Conservation (phyloP, 2,113 vertebrate genomes). For the Trichomycterus rosablanca region DNA sequence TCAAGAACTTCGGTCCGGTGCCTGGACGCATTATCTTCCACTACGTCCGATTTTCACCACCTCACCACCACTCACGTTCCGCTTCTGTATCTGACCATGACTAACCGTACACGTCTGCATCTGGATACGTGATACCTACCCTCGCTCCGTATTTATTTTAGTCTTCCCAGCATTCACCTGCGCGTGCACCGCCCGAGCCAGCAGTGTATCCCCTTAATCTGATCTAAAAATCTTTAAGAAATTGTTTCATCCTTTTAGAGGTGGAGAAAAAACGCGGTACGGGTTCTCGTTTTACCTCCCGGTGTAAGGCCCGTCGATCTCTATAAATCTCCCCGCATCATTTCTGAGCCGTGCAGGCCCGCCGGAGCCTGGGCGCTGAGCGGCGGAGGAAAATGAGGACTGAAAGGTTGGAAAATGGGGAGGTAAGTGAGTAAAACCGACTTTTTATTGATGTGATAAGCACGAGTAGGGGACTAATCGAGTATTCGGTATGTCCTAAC, state of each 20-base stretch:
- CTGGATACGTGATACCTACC: neutral
- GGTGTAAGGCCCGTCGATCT: conserved; percentile 42
- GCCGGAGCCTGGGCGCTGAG: neutral
- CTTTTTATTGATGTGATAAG: neutral
- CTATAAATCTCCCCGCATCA: conserved; percentile 47
- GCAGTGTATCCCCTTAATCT: conserved; percentile 25
- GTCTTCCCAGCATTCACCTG: neutral
- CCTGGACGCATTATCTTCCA: neutral
- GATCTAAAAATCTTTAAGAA: conserved; percentile 22
- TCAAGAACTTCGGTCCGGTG: no score
- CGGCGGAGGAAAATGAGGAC: neutral
- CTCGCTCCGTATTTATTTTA: neutral
- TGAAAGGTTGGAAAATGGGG: conserved; percentile 1
- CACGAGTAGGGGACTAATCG: neutral
- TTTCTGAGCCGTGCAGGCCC: conserved; percentile 38
- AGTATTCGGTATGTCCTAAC: neutral
- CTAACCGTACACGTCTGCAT: no score
- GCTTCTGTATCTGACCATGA: no score
- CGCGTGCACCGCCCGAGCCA: no score
- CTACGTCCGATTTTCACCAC: no score
- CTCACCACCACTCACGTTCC: no score
- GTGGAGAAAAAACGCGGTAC: conserved; percentile 13
- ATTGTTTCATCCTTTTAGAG: conserved; percentile 10
- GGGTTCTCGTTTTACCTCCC: conserved; percentile 16
- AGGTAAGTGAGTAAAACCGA: conserved; percentile 12